These are phyloP conservation scores for Typhlomys cinereus DNA, from an alignment of 2,113 vertebrate genomes.

Conservation along the genomic window DNA sequence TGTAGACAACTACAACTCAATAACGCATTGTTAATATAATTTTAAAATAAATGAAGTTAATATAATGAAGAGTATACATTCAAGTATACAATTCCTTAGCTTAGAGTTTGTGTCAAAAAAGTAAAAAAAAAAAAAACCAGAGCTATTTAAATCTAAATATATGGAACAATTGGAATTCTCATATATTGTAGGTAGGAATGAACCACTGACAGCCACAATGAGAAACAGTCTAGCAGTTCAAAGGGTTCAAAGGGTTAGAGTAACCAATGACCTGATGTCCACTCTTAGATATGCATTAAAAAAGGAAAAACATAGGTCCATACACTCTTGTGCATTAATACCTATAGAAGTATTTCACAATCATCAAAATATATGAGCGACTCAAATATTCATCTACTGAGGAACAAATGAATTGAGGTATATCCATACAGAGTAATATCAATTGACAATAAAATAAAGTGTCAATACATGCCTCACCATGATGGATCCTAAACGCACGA, in stretches of 20 bases:
- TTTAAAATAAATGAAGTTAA: too few species aligned
- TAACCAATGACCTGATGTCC: neutral
- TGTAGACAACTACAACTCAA: neutral
- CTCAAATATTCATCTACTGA: neutral
- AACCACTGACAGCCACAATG: neutral
- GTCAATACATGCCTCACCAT: neutral
- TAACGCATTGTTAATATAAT: conserved; percentile 26
- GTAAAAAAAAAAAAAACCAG: too few species aligned
- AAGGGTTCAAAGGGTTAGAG: neutral
- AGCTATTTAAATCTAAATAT: conserved; percentile 1
- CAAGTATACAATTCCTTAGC: too few species aligned
- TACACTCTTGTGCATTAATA: neutral
- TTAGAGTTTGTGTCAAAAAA: too few species aligned
- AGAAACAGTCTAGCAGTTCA: neutral
- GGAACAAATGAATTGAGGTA: neutral
- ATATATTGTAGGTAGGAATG: neutral
- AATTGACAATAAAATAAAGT: neutral
- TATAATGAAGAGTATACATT: too few species aligned
- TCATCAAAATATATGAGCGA: neutral
- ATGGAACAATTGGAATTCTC: neutral
- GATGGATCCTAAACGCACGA: neutral
- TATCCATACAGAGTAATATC: neutral
- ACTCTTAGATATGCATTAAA: neutral
- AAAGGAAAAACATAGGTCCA: neutral
- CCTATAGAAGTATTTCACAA: neutral